Evolutionary conservation across 1,140 invertebrate species (phyloP), one percentile per base, ranked within the genome.

Genomic region (Onthophagus taurus): DNA sequence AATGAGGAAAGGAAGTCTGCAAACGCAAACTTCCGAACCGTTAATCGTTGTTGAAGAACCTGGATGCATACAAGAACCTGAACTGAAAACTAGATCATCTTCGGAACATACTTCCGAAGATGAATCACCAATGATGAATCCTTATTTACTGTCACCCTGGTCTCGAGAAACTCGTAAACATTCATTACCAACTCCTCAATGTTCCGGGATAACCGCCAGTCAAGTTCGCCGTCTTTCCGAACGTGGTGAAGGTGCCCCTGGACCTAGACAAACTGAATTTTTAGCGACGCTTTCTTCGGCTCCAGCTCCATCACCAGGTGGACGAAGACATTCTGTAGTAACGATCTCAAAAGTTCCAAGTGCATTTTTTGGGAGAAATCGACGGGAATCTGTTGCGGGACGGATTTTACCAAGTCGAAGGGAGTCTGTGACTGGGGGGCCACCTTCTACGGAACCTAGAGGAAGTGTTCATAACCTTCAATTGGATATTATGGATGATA

Each of bases 401-500:
- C 41, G 59, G 7, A 65, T 72, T 45, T 52, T 74, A 8, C 62
- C 63, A 2, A 56, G 63, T 36, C 58, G 72, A 30, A 59, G 70
- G 2, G 72, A 75, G 44, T 74, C 72, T 0, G 59, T 64, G 7
- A 62, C 65, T 3, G 66, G 67, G 31, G 66, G 67, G 31, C 81
- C 80, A 2, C 80, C 81, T 17, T 80, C 77, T 16, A 76, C 77
- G 24, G 67, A 70, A 6, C 67, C 75, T n/a, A 72, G 74, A 12
- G 85, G 85, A 24, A 85, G 82, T 57, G 76, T 78, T 11, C 85
- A 86, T 57, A 88, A 87, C 59, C 66, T 88, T 13, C 83, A 87
- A 54, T 66, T 88, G 42, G 85, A 89, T 54, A 87, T 88, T 44
- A 87, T 89, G 84, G 85, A 88, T 52, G 83, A 87, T 55, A 88